These are phyloP conservation scores for Eretmocerus hayati DNA, from an alignment of 2,888 invertebrate genomes.

Conservation along the genomic window DNA sequence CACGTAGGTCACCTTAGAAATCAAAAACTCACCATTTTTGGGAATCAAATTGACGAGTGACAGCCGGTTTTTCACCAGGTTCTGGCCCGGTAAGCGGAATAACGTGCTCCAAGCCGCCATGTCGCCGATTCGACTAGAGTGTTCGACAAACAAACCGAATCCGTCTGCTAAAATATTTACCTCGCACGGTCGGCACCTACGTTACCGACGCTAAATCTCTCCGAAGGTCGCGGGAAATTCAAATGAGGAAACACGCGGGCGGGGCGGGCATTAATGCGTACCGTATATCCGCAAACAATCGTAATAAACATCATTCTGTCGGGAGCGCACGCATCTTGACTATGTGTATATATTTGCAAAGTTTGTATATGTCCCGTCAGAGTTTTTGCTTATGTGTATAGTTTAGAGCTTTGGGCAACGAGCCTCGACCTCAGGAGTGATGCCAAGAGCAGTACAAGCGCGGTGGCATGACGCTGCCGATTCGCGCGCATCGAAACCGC, in stretches of 20 bases:
- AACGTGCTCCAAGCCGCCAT: conserved; percentile 66
- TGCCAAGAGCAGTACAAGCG: conserved; percentile 9
- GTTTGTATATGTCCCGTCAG: too few relatives aligned
- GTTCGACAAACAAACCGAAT: too few relatives aligned
- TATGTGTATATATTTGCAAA: background rate
- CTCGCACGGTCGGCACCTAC: background rate
- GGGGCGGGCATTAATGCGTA: background rate
- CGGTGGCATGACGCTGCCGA: too few relatives aligned
- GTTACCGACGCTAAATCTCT: background rate
- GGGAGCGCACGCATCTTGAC: background rate
- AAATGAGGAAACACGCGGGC: background rate
- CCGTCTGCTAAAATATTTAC: too few relatives aligned
- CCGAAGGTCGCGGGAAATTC: background rate
- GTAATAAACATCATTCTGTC: too few relatives aligned
- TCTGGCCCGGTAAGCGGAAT: conserved; percentile 42
- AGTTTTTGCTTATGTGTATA: too few relatives aligned
- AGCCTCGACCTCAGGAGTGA: conserved; percentile 8
- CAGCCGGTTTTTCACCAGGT: conserved; percentile 33
- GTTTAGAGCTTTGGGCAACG: background rate
- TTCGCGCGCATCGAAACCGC: too few relatives aligned
- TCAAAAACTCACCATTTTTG: conserved; percentile 44
- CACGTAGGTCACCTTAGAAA: too few relatives aligned
- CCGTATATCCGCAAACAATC: conserved; percentile 2
- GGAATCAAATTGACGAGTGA: conserved; percentile 28
- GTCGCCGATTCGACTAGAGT: conserved; percentile 34